A percentile compares a stretch with the other conserved stretches of the same genome.
phyloP scores from a whole-genome alignment of 2,888 invertebrate genomes.

The Gymnocheta viridis region DNA sequence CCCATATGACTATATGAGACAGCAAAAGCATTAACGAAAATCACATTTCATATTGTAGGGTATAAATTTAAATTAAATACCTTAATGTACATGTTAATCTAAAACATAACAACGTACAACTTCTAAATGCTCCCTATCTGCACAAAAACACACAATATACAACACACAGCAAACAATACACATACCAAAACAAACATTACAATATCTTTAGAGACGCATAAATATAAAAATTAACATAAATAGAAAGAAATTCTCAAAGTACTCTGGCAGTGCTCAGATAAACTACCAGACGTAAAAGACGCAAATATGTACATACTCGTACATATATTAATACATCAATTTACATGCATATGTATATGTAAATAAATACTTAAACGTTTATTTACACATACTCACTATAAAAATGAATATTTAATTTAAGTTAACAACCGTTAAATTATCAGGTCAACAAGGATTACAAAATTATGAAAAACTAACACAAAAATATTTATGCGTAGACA shows the following conservation, averaged over 20 bases:
- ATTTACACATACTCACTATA: constrained; percentile 7
- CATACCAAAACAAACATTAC: background rate
- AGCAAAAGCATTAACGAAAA: background rate
- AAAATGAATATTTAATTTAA: constrained; percentile 35
- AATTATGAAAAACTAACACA: constrained; percentile 19
- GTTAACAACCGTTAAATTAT: constrained; percentile 54
- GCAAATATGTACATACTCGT: background rate
- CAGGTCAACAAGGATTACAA: constrained; percentile 65
- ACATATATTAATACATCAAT: background rate
- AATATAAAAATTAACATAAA: constrained; percentile 56
- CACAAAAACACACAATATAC: no score
- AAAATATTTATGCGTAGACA: background rate
- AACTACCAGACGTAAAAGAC: constrained; percentile 13
- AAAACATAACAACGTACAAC: background rate
- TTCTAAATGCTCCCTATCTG: background rate
- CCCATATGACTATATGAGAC: background rate
- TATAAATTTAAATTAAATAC: background rate
- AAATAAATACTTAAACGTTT: background rate
- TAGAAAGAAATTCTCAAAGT: constrained; percentile 35
- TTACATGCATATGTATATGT: background rate
- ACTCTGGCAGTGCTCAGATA: constrained; percentile 28
- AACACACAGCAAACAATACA: no score
- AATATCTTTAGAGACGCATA: constrained; percentile 56
- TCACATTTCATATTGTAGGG: background rate
- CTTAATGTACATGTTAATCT: background rate